Percentiles rank a stretch among this genome's conserved stretches.
These are phyloP conservation scores for Drosophila watanabei DNA, from an alignment of 1,140 invertebrate genomes.

Conservation along the genomic window DNA sequence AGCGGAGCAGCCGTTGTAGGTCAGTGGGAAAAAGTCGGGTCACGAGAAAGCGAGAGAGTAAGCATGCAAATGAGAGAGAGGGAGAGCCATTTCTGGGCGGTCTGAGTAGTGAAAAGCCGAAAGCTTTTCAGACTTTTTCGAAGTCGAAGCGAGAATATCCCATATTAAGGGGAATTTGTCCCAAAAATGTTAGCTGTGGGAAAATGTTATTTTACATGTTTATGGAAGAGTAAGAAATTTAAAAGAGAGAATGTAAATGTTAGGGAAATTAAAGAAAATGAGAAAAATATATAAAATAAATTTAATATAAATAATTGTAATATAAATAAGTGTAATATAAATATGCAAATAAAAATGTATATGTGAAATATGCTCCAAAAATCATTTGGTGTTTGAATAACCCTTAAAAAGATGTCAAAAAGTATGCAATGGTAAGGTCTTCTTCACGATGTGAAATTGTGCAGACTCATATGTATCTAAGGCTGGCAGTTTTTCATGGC, in stretches of 20 bases:
- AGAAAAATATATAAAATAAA: neutral
- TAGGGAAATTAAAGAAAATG: neutral
- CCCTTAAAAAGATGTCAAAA: too few species aligned
- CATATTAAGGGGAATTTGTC: conserved; percentile 42
- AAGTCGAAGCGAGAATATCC: conserved; percentile 24
- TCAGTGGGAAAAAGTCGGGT: conserved; percentile 60
- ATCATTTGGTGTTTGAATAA: too few species aligned
- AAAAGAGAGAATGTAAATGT: neutral
- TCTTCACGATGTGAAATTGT: too few species aligned
- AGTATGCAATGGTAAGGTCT: too few species aligned
- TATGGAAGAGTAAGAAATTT: neutral
- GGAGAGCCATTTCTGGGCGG: neutral
- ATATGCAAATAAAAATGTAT: too few species aligned
- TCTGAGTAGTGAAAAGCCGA: conserved; percentile 1
- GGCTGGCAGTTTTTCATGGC: too few species aligned
- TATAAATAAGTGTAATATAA: too few species aligned
- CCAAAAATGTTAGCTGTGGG: conserved; percentile 32
- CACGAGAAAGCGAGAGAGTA: conserved; percentile 3
- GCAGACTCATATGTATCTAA: too few species aligned
- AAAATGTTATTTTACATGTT: conserved; percentile 33
- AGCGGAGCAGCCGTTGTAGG: conserved; percentile 55
- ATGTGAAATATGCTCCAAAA: too few species aligned
- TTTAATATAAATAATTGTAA: neutral
- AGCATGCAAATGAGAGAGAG: neutral
- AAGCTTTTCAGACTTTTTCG: conserved; percentile 54